Base-by-base conservation (phyloP, 2,113 vertebrate genomes). In the Piprites chloris region DNA sequence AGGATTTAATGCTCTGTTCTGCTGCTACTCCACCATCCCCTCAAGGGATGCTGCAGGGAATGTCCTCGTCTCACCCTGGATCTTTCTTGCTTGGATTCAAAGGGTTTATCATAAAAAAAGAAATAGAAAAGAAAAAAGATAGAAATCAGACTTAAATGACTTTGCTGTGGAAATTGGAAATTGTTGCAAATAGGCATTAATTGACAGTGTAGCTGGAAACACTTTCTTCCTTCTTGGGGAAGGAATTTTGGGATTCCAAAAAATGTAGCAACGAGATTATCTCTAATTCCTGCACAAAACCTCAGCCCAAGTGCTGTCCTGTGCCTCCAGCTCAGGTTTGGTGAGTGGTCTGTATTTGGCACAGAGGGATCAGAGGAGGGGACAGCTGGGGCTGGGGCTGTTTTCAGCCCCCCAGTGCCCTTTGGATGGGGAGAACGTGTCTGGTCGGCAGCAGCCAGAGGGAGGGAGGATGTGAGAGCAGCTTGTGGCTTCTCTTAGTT, bases 401-500 rank as follows among this genome's bases (percentile, higher is more conserved):
- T 18, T 37, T 44, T 52, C 65, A 46, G 61, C 46, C 46, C 32
- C 22, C n/a, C 27, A 0, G 14, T 41, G 26, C 66, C 4, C 0
- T 55, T 59, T 4, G 17, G 39, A 2, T 20, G 67, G 27, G 39
- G 33, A 69, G 13, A 41, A 26, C 0, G 3, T 74, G 37, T 15
- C 37, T 11, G 24, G 6, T 16, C 0, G 0, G 68, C 5, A 3
- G 56, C 12, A 39, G 21, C 44, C 0, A 2, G 74, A 50, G 24
- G 28, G 9, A 44, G 44, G 58, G 35, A 32, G 89, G n/a, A 49
- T 37, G 21, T 8, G 46, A 89, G 52, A 86, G 71, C 72, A 90
- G 44, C 63, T 35, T 5, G 41, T 11, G 47, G 78, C 24, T 71
- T 33, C 52, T n/a, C 28, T 30, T 14, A 85, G 32, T n/a, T 82